phyloP scores from a whole-genome alignment of 1,140 invertebrate species.

The Trinorchestia longiramus region DNA sequence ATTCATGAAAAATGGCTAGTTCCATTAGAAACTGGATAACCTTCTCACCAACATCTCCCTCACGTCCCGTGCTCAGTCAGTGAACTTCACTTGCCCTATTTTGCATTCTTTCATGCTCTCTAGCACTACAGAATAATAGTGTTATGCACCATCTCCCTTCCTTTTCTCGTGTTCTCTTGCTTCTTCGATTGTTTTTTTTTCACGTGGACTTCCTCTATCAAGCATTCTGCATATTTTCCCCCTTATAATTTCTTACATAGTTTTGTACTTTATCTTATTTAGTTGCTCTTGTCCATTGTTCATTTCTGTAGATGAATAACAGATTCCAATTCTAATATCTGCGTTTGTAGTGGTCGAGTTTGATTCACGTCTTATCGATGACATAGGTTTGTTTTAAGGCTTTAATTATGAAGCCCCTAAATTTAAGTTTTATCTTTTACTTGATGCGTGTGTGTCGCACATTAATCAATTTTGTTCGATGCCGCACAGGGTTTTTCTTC shows the following conservation, averaged over 20 bases:
- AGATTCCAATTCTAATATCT: not conserved
- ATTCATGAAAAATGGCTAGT: conserved; percentile 27
- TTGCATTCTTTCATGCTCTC: not conserved
- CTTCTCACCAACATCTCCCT: not conserved
- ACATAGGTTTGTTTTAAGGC: no score
- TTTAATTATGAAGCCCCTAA: not conserved
- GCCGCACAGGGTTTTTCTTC: not conserved
- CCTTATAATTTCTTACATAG: not conserved
- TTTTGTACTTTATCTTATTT: not conserved
- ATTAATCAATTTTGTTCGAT: not conserved
- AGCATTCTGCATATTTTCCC: not conserved
- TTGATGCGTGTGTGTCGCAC: not conserved
- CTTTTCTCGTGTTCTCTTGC: not conserved
- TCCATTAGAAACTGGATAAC: conserved; percentile 38
- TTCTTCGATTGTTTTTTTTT: not conserved
- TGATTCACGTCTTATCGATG: no score
- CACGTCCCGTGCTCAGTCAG: not conserved
- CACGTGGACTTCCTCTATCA: not conserved
- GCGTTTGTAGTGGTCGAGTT: not conserved
- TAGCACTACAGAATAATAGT: not conserved
- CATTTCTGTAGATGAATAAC: not conserved
- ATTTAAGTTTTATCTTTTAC: not conserved
- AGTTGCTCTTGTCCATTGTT: not conserved
- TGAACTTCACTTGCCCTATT: not conserved
- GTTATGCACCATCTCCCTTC: not conserved